Percentiles rank a stretch among this genome's conserved stretches.
These are phyloP conservation scores for Macrocentrus cingulum DNA, from an alignment of 1,140 invertebrate genomes.

Conservation along the genomic window DNA sequence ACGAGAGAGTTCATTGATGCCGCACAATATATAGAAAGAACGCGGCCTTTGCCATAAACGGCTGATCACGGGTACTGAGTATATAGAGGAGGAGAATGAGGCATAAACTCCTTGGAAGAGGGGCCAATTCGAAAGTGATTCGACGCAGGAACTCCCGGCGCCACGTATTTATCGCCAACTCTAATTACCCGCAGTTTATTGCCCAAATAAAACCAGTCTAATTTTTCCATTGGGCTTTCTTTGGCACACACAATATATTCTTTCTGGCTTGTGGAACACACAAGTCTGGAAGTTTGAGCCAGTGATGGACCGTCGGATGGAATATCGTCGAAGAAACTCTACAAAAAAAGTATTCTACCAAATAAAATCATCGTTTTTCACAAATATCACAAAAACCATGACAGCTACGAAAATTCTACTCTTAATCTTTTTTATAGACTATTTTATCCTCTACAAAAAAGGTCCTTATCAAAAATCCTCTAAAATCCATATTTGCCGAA, in stretches of 20 bases:
- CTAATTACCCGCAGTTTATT: constrained; percentile 21
- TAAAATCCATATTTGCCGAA: too few species aligned
- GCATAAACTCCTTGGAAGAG: constrained; percentile 9
- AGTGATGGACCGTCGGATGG: constrained; percentile 8
- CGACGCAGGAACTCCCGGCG: constrained; percentile 20
- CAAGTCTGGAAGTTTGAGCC: neutral
- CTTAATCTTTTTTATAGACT: too few species aligned
- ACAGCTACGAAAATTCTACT: too few species aligned
- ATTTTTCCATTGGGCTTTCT: constrained; percentile 3
- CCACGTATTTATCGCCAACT: constrained; percentile 23
- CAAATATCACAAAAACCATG: too few species aligned
- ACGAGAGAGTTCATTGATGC: constrained; percentile 18
- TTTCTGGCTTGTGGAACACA: neutral
- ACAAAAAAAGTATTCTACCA: neutral
- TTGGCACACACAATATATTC: constrained; percentile 4
- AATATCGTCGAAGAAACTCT: neutral
- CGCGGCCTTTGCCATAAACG: constrained; percentile 14
- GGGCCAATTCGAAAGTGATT: constrained; percentile 24
- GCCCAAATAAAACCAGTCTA: constrained; percentile 18
- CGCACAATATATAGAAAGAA: constrained; percentile 13
- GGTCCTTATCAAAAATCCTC: too few species aligned
- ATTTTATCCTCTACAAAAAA: too few species aligned
- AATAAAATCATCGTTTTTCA: too few species aligned
- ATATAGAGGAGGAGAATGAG: constrained; percentile 2
- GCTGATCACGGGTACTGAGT: constrained; percentile 12